Base-by-base conservation (phyloP, 1,140 invertebrate species). In the Scaptomyza graminum region DNA sequence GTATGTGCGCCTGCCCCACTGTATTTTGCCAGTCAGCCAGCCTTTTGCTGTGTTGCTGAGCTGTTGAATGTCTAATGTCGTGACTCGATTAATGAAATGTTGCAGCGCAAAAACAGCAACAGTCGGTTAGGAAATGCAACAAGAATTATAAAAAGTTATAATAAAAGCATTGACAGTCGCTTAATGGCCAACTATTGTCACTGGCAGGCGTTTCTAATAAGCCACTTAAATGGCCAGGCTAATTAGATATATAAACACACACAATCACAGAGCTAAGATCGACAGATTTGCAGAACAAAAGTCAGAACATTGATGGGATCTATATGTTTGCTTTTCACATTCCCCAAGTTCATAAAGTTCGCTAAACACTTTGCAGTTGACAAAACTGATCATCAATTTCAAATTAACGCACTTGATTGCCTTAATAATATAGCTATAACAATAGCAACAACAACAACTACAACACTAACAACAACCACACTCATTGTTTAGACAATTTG, bases 61-160 rank as follows among this genome's bases (percentile, higher is more conserved):
- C 82, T 87, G 82, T 79, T 85, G 83, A 85, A 85, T 85, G 83
- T 83, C 83, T 88, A 87, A 87, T 88, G 82, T 87, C 82, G 82
- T 87, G 82, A 87, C 82, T 87, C 82, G 82, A 88, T 87, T 87
- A 87, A 87, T 87, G 82, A 87, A 87, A 87, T 88, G 83, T 82
- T 87, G 78, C 75, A 41, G n/a, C 41, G n/a, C 43, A 9, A 41
- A 46, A 59, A 18, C 69, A 9, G 28, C 47, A 31, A 31, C 28
- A 51, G n/a, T 34, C 56, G 66, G 25, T 44, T 46, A 52, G 62
- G 67, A 85, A 85, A 81, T 82, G 82, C 82, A 87, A 79, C 67
- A 71, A 82, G 82, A 85, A 85, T 85, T 85, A 87, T 85, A 85
- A 85, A 85, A 85, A 85, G 61, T 85, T 76, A 73, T 85, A 85